Evolutionary conservation across 2,888 invertebrate genomes (phyloP), one percentile per base, ranked within the genome.

Genomic region (Pardosa pseudoannulata): DNA sequence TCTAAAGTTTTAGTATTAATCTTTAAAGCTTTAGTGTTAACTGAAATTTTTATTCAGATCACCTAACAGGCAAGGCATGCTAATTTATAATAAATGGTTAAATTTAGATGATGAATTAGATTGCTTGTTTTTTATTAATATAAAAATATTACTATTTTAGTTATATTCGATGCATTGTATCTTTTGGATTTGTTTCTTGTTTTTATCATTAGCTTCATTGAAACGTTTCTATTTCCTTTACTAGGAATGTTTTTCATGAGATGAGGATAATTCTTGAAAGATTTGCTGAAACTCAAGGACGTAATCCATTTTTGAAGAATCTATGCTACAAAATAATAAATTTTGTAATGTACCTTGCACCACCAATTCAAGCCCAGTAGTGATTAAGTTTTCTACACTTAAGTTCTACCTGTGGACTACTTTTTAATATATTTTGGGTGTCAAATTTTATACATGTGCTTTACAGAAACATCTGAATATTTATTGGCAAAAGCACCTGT

Each of bases 291-390:
- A 94, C 94, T 88, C 95, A 95, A 27, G 93, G 93, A 62, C 93
- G 95, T 90, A 98, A 98, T 0, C 92, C 87, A 16, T 88, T 95
- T 46, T 89, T 96, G 19, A 93, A 93, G 89, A 93, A 93, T 90
- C 91, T 94, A 29, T 91, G 96, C 27, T 91, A 92, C 76, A 92
- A 93, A 86, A 92, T 93, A 79, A 94, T 98, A 76, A 93, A 93
- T 79, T 93, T 98, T 89, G 94, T 96, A 50, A 94, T 94, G 90
- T 94, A 95, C 90, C 93, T 98, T 91, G 96, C 96, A 73, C 97
- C 97, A 81, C 94, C 94, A 87, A 91, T 92, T 87, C 87, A 90
- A 39, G 74, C 89, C 27, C 87, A 88, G 28, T 68, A 80, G 74
- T 87, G 68, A 82, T 50, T 67, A 32, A 9, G 13, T 31, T 31